A percentile compares a stretch with the other conserved stretches of the same genome.
Evolutionary conservation across 2,113 vertebrate genomes (phyloP).

Genomic region (Lanius ludovicianus): DNA sequence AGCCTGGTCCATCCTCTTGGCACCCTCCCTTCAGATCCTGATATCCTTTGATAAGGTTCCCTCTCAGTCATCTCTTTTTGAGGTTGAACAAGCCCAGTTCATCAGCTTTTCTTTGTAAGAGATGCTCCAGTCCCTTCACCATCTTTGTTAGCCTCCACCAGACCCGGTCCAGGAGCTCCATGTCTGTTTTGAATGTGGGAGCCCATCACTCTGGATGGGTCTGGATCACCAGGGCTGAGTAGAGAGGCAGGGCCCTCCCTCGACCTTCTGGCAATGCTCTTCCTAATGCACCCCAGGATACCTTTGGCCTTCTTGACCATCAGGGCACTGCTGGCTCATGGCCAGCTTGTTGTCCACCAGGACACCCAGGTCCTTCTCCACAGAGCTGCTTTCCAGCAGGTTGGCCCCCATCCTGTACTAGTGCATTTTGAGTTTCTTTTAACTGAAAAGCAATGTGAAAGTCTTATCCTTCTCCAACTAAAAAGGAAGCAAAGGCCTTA

Average conservation of each 20-base stretch:
- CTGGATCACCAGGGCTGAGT: background rate
- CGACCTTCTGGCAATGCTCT: fast-evolving
- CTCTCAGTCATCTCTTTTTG: background rate
- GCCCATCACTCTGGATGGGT: background rate
- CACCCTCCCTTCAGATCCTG: background rate
- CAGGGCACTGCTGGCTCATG: background rate
- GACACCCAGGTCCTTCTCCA: background rate
- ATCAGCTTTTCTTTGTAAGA: background rate
- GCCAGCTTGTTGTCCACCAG: background rate
- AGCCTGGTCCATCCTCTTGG: background rate
- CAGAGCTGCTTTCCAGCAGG: background rate
- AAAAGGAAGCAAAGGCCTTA: background rate
- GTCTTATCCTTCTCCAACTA: background rate
- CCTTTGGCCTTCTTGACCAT: background rate
- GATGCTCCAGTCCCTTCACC: background rate
- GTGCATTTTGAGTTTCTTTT: background rate
- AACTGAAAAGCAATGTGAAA: background rate
- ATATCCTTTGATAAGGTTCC: background rate
- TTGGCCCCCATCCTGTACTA: background rate
- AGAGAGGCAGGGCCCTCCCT: too few relatives aligned
- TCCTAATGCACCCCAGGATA: background rate
- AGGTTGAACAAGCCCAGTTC: background rate
- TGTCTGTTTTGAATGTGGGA: fast-evolving
- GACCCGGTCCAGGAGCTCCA: background rate
- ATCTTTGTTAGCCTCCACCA: too few relatives aligned